Evolutionary conservation across 2,888 invertebrate genomes (phyloP), one percentile per base, ranked within the genome.

Genomic region (Chloromyia formosa): DNA sequence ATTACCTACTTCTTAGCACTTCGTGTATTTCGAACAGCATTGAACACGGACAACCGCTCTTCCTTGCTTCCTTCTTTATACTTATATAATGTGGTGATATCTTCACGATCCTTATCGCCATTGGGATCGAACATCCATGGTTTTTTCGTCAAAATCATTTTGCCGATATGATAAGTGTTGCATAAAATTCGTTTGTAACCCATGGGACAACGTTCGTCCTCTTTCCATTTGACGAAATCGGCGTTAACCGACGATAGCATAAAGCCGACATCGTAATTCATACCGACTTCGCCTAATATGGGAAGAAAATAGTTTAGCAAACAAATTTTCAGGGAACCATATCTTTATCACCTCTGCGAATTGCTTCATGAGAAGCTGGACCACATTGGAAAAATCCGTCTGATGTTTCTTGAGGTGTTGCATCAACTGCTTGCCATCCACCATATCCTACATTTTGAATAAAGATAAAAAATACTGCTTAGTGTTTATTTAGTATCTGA

Each of bases 351-450:
- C 94, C 94, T 81, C 91, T 89, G 79, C 90, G 90, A 76, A 95
- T 88, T 3, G 94, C 94, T 81, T 91, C 92, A 1, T 94, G 82
- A 0, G 94, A 91, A 0, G 93, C 90, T 9, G 95, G 94, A 0
- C 95, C 94, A 80, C 93, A 93, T 77, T 93, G 93, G 84, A 88
- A 94, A 76, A 90, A 81, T 0, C 90, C 90, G 49, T 90, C 89
- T 3, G 93, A 93, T 0, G 88, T 88, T 83, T 94, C 94, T 82
- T 94, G 94, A 0, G 95, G 94, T 0, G 95, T 95, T 0, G 94
- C 90, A 81, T 95, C 95, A 61, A 94, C 89, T 0, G 93, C 94
- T 86, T 95, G 95, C 95, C 95, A 95, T n/a, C 95, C 95, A 0
- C 93, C 94, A 81, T 92, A 94, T 12, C 93, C 92, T 88, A 77